Evolutionary conservation across 2,797 vertebrate genomes (phyloP), one percentile per base, ranked within the genome.

Genomic region (Spea hammondii): DNA sequence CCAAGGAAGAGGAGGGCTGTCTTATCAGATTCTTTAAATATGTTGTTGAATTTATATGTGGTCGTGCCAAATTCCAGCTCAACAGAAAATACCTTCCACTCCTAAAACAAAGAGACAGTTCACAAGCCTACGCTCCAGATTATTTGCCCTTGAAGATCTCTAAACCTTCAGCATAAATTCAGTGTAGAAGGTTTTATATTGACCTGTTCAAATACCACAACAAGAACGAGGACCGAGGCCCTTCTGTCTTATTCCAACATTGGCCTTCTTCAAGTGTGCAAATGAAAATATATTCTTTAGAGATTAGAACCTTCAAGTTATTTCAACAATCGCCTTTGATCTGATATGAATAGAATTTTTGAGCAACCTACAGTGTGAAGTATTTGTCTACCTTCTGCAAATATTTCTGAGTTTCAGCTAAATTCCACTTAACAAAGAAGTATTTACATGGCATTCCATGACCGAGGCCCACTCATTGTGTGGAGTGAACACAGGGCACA

Each of bases 371-470:
- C 72, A 2, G 66, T 3, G 17, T 64, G 44, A 79, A 75, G 66
- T n/a, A 75, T 79, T 53, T 65, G 57, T 12, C 66, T 64, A 79
- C 78, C 72, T 75, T 70, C 66, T 8, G 9, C 53, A 68, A 70
- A 79, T 75, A 79, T 74, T 79, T 78, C 65, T 50, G 45, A 53
- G 13, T 54, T 66, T 67, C 44, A 48, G 50, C 67, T 55, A 65
- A 75, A 79, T 79, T 79, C 66, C 65, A 74, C 72, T 79, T 6
- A 4, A 79, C 71, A 79, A 75, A 55, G 57, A 14, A 78, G 57
- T n/a, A 49, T 45, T 65, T 55, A 65, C 44, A 70, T 65, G 4
- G 47, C 46, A 32, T 49, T 49, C 48, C 7, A 10, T 45, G n/a
- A 8, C 65, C 54, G 14, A 72, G 68, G 72, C 78, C 78, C 72